phyloP scores from a whole-genome alignment of 2,888 invertebrate genomes.

The Dicycla oo region DNA sequence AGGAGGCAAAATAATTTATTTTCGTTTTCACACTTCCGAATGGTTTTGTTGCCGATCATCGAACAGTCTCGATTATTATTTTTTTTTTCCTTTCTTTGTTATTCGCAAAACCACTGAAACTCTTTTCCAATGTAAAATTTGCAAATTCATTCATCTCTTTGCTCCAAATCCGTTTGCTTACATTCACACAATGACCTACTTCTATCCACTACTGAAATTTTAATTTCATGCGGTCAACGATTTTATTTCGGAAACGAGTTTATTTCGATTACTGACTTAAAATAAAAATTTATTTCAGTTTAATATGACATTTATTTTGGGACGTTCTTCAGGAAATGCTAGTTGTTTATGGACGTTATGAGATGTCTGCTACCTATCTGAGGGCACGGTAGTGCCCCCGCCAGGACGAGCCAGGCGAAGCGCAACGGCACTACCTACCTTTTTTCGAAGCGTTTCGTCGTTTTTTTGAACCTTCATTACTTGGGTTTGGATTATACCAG shows the following conservation, averaged over 20 bases:
- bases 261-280: constrained; percentile 49
- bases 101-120: constrained; percentile 12
- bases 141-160: constrained; percentile 34
- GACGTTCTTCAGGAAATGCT: constrained; percentile 33
- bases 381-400: no score
- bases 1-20: neutral
- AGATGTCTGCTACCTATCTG: no score
- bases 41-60: constrained; percentile 1
- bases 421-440: no score
- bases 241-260: constrained; percentile 37
- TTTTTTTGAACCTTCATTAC: no score
- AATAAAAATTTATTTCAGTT: constrained; percentile 46
- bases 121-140: constrained; percentile 15
- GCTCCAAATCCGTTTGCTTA: constrained; percentile 27
- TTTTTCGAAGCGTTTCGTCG: no score
- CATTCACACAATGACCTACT: constrained; percentile 52
- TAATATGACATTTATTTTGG: constrained; percentile 35
- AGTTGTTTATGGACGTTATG: neutral
- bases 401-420: no score
- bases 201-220: constrained; percentile 47
- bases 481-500: no score
- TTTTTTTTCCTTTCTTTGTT: constrained; percentile 11
- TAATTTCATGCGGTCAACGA: constrained; percentile 46
- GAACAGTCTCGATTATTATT: neutral
- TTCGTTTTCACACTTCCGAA: neutral